A percentile compares a stretch with the other conserved stretches of the same genome.
phyloP scores from a whole-genome alignment of 2,888 invertebrate genomes.

The Trissolcus brochymenae region DNA sequence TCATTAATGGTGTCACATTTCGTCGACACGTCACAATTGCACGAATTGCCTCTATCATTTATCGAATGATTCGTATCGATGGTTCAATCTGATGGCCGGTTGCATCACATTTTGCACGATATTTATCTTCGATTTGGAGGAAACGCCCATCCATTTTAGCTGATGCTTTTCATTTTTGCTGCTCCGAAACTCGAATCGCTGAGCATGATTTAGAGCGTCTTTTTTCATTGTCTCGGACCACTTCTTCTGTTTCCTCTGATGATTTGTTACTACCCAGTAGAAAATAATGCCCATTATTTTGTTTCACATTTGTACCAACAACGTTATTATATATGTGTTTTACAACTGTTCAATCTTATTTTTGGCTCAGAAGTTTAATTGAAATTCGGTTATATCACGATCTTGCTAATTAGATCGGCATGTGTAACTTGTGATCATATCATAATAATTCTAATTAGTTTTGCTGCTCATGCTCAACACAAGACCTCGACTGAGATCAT shows the following conservation, averaged over 20 bases:
- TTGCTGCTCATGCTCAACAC: too few relatives aligned
- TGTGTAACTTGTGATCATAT: neutral
- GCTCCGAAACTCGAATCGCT: conserved; percentile 11
- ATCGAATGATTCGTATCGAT: conserved; percentile 36
- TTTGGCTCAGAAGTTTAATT: too few relatives aligned
- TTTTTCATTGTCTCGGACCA: conserved; percentile 19
- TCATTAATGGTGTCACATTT: too few relatives aligned
- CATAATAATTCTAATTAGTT: neutral
- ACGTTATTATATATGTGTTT: too few relatives aligned
- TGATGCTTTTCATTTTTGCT: conserved; percentile 4
- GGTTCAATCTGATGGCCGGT: neutral
- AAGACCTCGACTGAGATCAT: too few relatives aligned
- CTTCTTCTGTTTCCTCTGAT: conserved; percentile 4
- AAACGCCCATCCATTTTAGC: conserved; percentile 24
- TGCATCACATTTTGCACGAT: conserved; percentile 15
- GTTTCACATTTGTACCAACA: too few relatives aligned
- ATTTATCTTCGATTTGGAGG: conserved; percentile 33
- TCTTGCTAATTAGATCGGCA: too few relatives aligned
- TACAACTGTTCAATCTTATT: too few relatives aligned
- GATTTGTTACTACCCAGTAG: conserved; percentile 12
- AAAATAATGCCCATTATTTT: neutral
- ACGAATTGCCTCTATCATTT: conserved; percentile 28
- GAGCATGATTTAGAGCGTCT: conserved; percentile 25
- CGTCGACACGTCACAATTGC: too few relatives aligned
- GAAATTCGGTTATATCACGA: too few relatives aligned